Evolutionary conservation across 2,797 vertebrate species (phyloP).

Genomic region (Pempheris klunzingeri): DNA sequence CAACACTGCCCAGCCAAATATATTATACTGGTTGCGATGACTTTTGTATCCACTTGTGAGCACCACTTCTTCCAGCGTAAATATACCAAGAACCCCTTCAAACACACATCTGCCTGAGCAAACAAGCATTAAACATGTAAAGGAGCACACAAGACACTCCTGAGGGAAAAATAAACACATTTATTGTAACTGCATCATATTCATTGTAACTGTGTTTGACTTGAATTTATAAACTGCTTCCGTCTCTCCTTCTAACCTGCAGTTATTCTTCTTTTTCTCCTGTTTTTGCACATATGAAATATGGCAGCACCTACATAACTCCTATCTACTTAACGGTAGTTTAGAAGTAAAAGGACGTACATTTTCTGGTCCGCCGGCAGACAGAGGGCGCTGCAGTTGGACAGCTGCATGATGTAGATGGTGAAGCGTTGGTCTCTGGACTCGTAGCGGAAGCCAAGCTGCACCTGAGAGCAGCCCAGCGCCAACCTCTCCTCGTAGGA

Average conservation of each 20-base stretch:
- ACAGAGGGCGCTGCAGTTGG: constrained; percentile 88
- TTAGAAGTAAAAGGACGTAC: constrained; percentile 80
- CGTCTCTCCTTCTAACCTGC: neutral
- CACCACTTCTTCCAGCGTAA: neutral
- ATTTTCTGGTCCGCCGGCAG: constrained; percentile 89
- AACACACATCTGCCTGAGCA: constrained; percentile 3
- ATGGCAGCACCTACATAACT: neutral
- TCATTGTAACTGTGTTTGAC: neutral
- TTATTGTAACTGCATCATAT: neutral
- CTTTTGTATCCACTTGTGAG: neutral
- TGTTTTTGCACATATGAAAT: neutral
- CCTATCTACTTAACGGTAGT: too few species aligned
- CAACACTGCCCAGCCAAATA: too few species aligned
- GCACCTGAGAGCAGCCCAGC: constrained; percentile 88
- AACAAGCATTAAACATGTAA: neutral
- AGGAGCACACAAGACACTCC: neutral
- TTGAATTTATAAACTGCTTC: neutral
- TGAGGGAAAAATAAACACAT: too few species aligned
- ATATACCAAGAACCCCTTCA: neutral
- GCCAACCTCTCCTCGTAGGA: constrained; percentile 84
- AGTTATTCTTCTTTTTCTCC: neutral
- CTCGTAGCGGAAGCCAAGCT: constrained; percentile 94
- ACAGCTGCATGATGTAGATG: constrained; percentile 90
- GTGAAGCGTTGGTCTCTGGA: constrained; percentile 92
- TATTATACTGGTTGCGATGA: neutral